These are phyloP conservation scores for Mythimna lalbum DNA, from an alignment of 2,888 invertebrate species.

Conservation along the genomic window DNA sequence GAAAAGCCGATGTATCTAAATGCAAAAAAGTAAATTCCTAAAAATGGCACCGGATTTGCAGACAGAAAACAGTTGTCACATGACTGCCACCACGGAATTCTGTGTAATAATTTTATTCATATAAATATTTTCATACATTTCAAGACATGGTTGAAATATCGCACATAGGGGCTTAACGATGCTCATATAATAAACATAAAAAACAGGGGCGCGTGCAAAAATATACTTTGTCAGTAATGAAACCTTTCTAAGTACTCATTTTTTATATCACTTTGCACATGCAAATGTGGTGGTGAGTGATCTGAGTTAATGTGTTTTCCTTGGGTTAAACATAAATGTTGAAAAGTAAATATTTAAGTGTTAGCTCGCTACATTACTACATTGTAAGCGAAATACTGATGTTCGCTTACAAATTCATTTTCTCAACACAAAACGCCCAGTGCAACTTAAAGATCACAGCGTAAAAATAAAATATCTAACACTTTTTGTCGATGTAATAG, in stretches of 20 bases:
- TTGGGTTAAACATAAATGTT: conserved; percentile 44
- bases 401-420: conserved; percentile 20
- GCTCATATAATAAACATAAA: conserved; percentile 18
- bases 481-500: conserved; percentile 49
- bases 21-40: background rate
- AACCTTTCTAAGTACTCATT: conserved; percentile 35
- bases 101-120: conserved; percentile 6
- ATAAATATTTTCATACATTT: conserved; percentile 15
- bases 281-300: conserved; percentile 46
- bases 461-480: conserved; percentile 15
- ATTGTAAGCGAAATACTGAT: conserved; percentile 33
- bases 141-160: conserved; percentile 13
- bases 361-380: conserved; percentile 33
- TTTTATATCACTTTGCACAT: conserved; percentile 57
- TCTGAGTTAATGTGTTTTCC: conserved; percentile 45
- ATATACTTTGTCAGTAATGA: conserved; percentile 26
- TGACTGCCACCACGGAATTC: background rate
- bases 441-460: conserved; percentile 20
- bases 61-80: conserved; percentile 6
- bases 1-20: conserved; percentile 2
- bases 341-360: conserved; percentile 52
- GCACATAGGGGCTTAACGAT: conserved; percentile 2
- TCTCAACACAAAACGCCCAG: conserved; percentile 1
- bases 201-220: conserved; percentile 24
- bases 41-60: background rate